Evolutionary conservation across 2,888 invertebrate genomes (phyloP), one percentile per base, ranked within the genome.

Genomic region (Drosophila lutescens): DNA sequence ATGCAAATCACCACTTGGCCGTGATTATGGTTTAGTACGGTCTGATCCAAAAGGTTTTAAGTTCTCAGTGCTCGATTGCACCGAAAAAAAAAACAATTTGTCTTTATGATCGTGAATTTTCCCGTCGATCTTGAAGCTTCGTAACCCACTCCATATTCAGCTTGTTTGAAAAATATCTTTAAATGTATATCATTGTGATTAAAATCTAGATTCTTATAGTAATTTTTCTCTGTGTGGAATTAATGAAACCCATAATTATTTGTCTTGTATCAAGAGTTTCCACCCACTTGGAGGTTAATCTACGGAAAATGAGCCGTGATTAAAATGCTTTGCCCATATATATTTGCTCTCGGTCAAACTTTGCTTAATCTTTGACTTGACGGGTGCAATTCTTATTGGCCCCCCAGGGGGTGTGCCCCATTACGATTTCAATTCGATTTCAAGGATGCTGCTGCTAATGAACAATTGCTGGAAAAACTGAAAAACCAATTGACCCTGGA

Each of bases 381-480:
- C 54, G 56, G 49, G 13, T 67, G 67, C 66, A 51, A 65, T 46
- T 71, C 69, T 50, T 61, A 70, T 70, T 74, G 75, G 50, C 43
- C 54, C 71, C 77, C 74, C 43, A 26, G 34, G 87, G 79, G 83
- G 74, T 86, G 80, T 78, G 80, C 63, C 83, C 74, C 74, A 74
- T 74, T 56, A 71, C 86, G 76, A 82, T 78, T 88, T 80, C 73
- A 74, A 79, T 85, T 76, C 73, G 41, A 61, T 73, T 67, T 83
- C 83, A 83, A 83, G 83, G 85, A 83, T 80, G 77, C 68, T 66
- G 70, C 77, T 67, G 68, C 86, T 62, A 77, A 58, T 66, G 59
- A 66, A 69, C 68, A 68, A 63, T 54, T 63, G 74, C 66, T 43
- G 41, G 62, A 41, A 13, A 30, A 30, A 63, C 20, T 63, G 44